A percentile compares a stretch with the other conserved stretches of the same genome.
Conservation (phyloP, 2,888 invertebrate genomes). For the Meghimatium bilineatum region DNA sequence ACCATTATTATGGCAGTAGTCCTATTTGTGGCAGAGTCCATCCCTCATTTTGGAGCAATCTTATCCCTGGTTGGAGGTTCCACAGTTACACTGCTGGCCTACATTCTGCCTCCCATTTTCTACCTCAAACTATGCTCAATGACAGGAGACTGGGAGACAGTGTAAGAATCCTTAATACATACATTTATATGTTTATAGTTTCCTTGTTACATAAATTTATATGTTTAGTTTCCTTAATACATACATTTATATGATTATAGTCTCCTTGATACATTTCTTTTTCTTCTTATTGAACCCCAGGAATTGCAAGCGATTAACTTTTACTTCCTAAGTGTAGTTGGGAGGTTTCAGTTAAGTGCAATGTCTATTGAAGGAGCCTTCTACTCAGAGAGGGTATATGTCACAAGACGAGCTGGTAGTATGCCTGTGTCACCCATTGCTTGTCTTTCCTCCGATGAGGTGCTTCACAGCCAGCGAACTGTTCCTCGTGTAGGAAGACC, state of each 20-base stretch:
- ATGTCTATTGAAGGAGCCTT: too few relatives aligned
- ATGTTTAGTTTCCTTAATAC: neutral
- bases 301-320: too few relatives aligned
- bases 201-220: too few relatives aligned
- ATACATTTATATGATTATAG: neutral
- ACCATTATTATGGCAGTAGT: constrained; percentile 84
- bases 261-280: neutral
- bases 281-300: too few relatives aligned
- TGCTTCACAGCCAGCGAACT: too few relatives aligned
- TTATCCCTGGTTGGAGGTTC: constrained; percentile 92
- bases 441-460: too few relatives aligned
- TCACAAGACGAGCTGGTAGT: too few relatives aligned
- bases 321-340: too few relatives aligned
- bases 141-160: constrained; percentile 78
- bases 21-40: constrained; percentile 87
- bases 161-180: constrained; percentile 70
- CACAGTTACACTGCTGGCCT: constrained; percentile 88
- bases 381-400: too few relatives aligned
- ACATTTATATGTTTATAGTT: neutral
- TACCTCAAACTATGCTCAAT: constrained; percentile 84
- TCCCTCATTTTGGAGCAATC: constrained; percentile 90
- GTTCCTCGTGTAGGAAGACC: too few relatives aligned
- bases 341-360: too few relatives aligned
- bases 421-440: too few relatives aligned
- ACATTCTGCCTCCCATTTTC: constrained; percentile 89